phyloP scores from a whole-genome alignment of 2,113 vertebrate species.

The Stomatorhinus ivindoensis region DNA sequence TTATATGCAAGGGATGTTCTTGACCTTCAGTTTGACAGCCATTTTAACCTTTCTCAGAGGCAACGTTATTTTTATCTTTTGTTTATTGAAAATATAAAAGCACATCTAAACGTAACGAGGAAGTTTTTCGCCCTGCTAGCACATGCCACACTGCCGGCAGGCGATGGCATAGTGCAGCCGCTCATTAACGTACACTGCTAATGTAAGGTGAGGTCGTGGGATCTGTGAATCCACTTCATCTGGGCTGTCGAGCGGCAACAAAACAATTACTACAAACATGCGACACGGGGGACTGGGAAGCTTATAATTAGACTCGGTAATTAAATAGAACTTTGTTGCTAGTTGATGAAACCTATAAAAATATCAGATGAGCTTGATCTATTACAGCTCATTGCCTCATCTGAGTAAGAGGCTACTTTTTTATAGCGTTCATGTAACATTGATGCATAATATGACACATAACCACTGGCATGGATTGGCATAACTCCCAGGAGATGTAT shows the following conservation, averaged over 20 bases:
- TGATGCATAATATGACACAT: not conserved
- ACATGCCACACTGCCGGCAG: not conserved
- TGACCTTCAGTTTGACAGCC: constrained; percentile 21
- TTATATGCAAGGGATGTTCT: not conserved
- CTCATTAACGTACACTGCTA: not conserved
- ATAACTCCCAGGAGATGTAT: not conserved
- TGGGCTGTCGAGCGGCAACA: not conserved
- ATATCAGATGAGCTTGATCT: not conserved
- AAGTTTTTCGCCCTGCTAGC: not conserved
- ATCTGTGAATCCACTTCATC: constrained; percentile 1
- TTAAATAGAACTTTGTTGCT: constrained; percentile 17
- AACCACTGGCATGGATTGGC: not conserved
- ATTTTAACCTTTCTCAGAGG: constrained; percentile 19
- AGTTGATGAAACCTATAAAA: constrained; percentile 18
- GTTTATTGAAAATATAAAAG: constrained; percentile 18
- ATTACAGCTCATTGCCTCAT: not conserved
- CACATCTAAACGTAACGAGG: constrained; percentile 18
- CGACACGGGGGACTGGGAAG: not conserved
- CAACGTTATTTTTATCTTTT: constrained; percentile 17
- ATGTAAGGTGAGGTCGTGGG: not conserved
- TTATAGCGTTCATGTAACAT: not conserved
- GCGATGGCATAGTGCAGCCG: too few species aligned
- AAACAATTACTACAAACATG: constrained; percentile 11
- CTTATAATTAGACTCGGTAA: constrained; percentile 13
- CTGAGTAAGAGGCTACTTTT: not conserved